Evolutionary conservation across 2,888 invertebrate species (phyloP).

Genomic region (Dioctria linearis): DNA sequence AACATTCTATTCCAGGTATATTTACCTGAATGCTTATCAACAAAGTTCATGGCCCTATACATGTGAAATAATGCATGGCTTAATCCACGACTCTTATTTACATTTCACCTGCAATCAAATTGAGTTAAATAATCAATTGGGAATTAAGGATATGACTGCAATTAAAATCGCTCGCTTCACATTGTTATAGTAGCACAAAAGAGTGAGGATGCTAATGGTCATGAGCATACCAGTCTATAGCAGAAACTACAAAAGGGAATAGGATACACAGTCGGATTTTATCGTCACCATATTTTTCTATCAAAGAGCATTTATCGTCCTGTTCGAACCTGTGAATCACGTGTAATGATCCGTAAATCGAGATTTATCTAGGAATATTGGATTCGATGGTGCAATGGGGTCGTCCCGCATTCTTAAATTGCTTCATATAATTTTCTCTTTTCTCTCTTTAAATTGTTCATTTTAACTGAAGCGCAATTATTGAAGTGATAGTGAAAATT

Average conservation of each 20-base stretch:
- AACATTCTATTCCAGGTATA: too few species aligned
- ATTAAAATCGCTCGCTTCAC: conserved; percentile 18
- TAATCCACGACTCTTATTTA: neutral
- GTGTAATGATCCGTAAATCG: conserved; percentile 58
- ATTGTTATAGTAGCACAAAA: conserved; percentile 25
- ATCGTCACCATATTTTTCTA: conserved; percentile 55
- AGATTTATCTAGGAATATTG: conserved; percentile 55
- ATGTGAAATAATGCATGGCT: neutral
- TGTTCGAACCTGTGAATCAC: conserved; percentile 55
- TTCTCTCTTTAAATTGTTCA: conserved; percentile 31
- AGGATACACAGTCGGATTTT: conserved; percentile 43
- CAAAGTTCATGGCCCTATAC: neutral
- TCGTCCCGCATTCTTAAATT: conserved; percentile 38
- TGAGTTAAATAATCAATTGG: conserved; percentile 19
- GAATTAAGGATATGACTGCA: conserved; percentile 38
- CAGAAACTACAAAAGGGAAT: conserved; percentile 28
- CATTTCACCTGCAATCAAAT: conserved; percentile 28
- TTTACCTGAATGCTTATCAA: too few species aligned
- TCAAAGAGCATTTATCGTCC: conserved; percentile 54
- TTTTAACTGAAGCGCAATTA: conserved; percentile 9
- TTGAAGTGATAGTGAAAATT: conserved; percentile 18
- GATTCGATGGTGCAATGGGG: conserved; percentile 50
- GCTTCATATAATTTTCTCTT: conserved; percentile 29
- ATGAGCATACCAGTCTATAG: neutral
- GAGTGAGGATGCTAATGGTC: neutral